Evolutionary conservation across 2,113 vertebrate species (phyloP).

Genomic region (Eira barbara): DNA sequence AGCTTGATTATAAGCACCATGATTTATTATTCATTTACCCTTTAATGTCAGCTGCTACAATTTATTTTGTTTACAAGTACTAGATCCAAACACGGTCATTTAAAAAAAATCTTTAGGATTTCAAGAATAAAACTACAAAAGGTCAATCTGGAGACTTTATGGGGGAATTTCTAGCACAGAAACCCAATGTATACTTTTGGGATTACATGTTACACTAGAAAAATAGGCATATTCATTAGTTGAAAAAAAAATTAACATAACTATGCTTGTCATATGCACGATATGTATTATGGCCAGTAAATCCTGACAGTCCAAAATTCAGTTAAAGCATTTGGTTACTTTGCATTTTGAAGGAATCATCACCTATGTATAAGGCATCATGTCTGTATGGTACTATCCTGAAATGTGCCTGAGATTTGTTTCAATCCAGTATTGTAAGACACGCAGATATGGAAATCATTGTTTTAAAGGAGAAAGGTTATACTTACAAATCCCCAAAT

Average conservation of each 20-base stretch:
- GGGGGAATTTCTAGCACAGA: not conserved
- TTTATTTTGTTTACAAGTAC: not conserved
- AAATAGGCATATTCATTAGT: not conserved
- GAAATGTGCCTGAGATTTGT: not conserved
- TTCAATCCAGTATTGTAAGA: not conserved
- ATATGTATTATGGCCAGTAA: not conserved
- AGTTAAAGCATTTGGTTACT: not conserved
- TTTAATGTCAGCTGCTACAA: not conserved
- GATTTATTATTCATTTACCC: not conserved
- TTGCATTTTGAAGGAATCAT: not conserved
- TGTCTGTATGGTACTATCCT: not conserved
- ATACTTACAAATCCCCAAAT: not conserved
- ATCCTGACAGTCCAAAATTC: not conserved
- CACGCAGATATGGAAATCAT: not conserved
- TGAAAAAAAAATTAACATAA: not conserved
- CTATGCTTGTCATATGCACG: not conserved
- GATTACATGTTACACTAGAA: not conserved
- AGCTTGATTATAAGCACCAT: not conserved
- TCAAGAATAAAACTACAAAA: not conserved
- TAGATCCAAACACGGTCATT: constrained; percentile 6
- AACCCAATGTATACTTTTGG: not conserved
- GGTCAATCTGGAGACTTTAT: not conserved
- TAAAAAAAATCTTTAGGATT: not conserved
- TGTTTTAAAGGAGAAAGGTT: not conserved
- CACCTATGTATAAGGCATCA: not conserved